Conservation (phyloP, 1,140 invertebrate species). For the Marisa cornuarietis region DNA sequence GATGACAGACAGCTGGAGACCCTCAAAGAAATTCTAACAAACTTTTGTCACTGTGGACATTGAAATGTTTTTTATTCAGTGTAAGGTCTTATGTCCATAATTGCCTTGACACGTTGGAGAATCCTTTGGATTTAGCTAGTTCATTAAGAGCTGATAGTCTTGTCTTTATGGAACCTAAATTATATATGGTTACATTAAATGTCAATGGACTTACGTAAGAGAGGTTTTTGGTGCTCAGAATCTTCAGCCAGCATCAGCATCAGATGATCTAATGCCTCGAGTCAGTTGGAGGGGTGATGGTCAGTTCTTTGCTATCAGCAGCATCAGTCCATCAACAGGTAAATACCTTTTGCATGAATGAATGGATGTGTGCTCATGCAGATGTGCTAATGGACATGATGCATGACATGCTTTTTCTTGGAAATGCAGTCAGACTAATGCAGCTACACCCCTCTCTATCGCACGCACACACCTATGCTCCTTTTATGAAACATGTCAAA, state of each 20-base stretch:
- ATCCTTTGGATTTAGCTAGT: not conserved
- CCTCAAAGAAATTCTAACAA: too few relatives aligned
- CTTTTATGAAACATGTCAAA: too few relatives aligned
- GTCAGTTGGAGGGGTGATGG: slow-evolving; percentile 89
- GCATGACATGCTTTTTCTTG: too few relatives aligned
- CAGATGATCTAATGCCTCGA: slow-evolving; percentile 70
- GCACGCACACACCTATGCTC: too few relatives aligned
- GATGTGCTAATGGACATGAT: not conserved
- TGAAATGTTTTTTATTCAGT: too few relatives aligned
- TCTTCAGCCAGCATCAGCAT: slow-evolving; percentile 42
- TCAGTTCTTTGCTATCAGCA: slow-evolving; percentile 81
- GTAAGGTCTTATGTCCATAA: too few relatives aligned
- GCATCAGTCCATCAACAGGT: slow-evolving; percentile 66
- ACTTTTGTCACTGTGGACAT: too few relatives aligned
- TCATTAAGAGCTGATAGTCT: not conserved
- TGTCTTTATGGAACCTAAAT: not conserved
- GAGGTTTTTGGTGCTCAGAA: slow-evolving; percentile 34
- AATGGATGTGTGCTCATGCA: not conserved
- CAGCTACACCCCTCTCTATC: too few relatives aligned
- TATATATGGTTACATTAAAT: not conserved
- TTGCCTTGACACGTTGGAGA: too few relatives aligned
- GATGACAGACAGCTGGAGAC: too few relatives aligned
- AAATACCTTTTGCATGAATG: slow-evolving; percentile 3
- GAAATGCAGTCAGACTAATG: too few relatives aligned
- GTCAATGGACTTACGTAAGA: not conserved